A percentile compares a stretch with the other conserved stretches of the same genome.
phyloP scores from a whole-genome alignment of 2,888 invertebrate species.

The Lithophane ornitopus region DNA sequence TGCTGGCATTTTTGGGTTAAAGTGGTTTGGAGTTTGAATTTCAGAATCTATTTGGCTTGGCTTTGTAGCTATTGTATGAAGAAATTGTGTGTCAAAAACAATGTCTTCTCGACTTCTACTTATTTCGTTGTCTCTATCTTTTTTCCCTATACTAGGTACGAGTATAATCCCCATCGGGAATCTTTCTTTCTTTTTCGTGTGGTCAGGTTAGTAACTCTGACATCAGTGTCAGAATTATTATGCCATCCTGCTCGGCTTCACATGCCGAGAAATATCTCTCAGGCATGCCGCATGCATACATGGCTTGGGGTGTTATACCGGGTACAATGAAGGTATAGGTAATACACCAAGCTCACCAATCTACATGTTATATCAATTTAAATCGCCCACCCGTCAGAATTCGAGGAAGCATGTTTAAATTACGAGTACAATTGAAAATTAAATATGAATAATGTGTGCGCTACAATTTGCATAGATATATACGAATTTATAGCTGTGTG shows the following conservation, averaged over 20 bases:
- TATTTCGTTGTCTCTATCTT: not conserved
- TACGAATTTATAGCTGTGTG: not conserved
- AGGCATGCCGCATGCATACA: too few species aligned
- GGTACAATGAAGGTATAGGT: not conserved
- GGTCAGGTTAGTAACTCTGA: too few species aligned
- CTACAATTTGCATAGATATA: conserved; percentile 40
- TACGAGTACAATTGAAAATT: conserved; percentile 61
- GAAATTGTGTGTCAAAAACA: not conserved
- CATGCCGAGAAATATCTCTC: too few species aligned
- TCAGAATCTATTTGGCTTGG: conserved; percentile 44
- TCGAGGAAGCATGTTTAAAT: conserved; percentile 67
- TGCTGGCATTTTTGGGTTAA: conserved; percentile 15
- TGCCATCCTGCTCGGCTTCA: too few species aligned
- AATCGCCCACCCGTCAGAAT: conserved; percentile 69
- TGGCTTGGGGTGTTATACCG: too few species aligned
- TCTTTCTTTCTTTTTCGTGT: too few species aligned
- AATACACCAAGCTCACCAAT: conserved; percentile 72
- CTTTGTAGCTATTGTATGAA: not conserved
- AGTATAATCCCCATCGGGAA: too few species aligned
- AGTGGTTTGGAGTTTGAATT: not conserved
- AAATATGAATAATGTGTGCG: conserved; percentile 56
- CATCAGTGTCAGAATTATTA: too few species aligned
- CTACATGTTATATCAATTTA: conserved; percentile 77
- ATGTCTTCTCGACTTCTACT: too few species aligned
- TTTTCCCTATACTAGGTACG: not conserved